Evolutionary conservation across 2,888 invertebrate species (phyloP).

Genomic region (Caenorhabditis sp.): DNA sequence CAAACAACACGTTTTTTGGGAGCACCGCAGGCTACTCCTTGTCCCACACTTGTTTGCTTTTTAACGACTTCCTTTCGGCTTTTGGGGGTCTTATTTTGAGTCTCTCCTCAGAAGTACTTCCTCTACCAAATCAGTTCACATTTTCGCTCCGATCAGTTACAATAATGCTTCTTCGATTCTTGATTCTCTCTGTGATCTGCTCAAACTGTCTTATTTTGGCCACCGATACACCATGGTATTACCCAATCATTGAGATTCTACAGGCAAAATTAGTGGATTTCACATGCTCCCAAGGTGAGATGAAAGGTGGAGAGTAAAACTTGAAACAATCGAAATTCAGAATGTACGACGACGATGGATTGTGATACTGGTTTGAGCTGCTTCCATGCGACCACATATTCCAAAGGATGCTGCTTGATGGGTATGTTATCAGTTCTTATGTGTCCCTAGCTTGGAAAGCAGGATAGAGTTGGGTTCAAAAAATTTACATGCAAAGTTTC

Average conservation of each 20-base stretch:
- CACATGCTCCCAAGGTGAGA: conserved; percentile 58
- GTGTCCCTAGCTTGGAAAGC: no score
- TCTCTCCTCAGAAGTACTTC: conserved; percentile 31
- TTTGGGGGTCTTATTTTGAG: conserved; percentile 4
- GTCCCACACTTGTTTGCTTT: conserved; percentile 56
- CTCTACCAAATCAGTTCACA: conserved; percentile 18
- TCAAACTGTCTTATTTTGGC: conserved; percentile 18
- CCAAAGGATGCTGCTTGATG: conserved; percentile 77
- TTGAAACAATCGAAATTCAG: conserved; percentile 39
- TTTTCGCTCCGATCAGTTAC: conserved; percentile 32
- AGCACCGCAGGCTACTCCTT: conserved; percentile 37
- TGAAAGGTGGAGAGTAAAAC: neutral
- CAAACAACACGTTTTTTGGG: conserved; percentile 58
- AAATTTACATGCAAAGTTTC: no score
- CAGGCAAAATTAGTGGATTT: conserved; percentile 63
- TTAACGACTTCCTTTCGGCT: conserved; percentile 46
- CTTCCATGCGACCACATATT: conserved; percentile 74
- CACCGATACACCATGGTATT: conserved; percentile 67
- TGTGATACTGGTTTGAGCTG: conserved; percentile 77
- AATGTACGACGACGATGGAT: conserved; percentile 77
- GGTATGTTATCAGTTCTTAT: conserved; percentile 40
- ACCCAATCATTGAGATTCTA: conserved; percentile 67
- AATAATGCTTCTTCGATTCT: conserved; percentile 2
- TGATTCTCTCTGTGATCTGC: conserved; percentile 12
- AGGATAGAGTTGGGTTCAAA: no score